Base-by-base conservation (phyloP, 2,113 vertebrate species). In the Pteronura brasiliensis region DNA sequence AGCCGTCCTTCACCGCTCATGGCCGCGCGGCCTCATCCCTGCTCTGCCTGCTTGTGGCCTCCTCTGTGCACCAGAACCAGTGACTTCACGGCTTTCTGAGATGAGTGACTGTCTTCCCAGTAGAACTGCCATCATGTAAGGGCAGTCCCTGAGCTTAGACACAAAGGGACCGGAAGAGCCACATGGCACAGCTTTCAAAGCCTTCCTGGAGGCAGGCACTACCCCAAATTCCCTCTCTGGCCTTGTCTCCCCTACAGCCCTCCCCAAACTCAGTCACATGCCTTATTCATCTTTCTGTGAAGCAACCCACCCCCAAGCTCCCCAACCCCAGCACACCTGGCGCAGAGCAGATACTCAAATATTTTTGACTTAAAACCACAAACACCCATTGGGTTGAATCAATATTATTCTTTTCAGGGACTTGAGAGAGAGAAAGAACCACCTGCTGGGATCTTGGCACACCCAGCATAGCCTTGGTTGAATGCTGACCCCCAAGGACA, bases 321-420 rank as follows among this genome's bases (percentile, higher is more conserved):
- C 15, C 34, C 49, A 81, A 15, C 29, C 42, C 27, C 25, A 71
- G 44, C 36, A 77, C 27, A 52, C 86, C 59, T 84, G 27, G 59
- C 1, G 13, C 3, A 14, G 31, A 84, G 47, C 42, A 80, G 77
- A 89, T 42, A n/a, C 29, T 55, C 49, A 86, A 86, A 85, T 36
- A 67, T 79, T 81, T 88, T 18, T 82, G 84, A 87, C 72, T 55
- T 49, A 44, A 89, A 97, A 65, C 74, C 39, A 74, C 47, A 95
- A 83, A 55, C 61, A 74, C 59, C 77, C 72, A 25, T 25, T 6
- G 4, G 47, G 18, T 36, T 88, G 85, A 96, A 83, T 61, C 85
- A 61, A 71, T 88, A 88, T n/a, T 57, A 69, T 92, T 92, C 34
- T 97, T 85, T 91, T 85, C 67, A 79, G 57, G 42, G 59, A 61